Conservation (phyloP, 2,888 invertebrate genomes). For the Colostygia pectinataria region DNA sequence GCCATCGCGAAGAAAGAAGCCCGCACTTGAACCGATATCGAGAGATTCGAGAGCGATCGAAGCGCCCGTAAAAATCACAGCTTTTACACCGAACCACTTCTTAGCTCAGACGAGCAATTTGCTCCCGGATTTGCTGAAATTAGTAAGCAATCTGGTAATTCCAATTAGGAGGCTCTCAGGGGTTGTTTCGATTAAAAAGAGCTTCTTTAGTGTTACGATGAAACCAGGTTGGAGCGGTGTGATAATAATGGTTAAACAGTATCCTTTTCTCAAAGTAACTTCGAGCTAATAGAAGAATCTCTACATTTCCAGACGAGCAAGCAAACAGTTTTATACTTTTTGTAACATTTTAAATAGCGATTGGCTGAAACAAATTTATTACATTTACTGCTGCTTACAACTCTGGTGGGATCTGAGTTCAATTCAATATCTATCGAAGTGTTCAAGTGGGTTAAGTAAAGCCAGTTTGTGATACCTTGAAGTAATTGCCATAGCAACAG, state of each 20-base stretch:
- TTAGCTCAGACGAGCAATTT: constrained; percentile 54
- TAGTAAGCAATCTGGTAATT: constrained; percentile 52
- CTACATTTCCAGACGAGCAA: constrained; percentile 1
- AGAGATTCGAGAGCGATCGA: constrained; percentile 47
- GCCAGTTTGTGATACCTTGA: neutral
- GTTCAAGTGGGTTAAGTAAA: neutral
- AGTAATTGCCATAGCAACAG: neutral
- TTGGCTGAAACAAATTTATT: no score
- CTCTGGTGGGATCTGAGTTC: neutral
- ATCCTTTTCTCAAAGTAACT: constrained; percentile 7
- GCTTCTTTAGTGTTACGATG: constrained; percentile 36
- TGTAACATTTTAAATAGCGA: neutral
- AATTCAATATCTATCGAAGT: neutral
- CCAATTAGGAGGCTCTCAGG: constrained; percentile 48
- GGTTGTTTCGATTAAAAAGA: constrained; percentile 41
- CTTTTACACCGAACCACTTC: constrained; percentile 55
- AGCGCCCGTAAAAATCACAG: constrained; percentile 66
- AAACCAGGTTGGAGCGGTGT: constrained; percentile 26
- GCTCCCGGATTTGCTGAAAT: constrained; percentile 56
- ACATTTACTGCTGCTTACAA: neutral
- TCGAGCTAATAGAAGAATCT: neutral
- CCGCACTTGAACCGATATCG: constrained; percentile 60
- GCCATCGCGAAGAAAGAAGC: constrained; percentile 71
- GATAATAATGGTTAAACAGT: constrained; percentile 29
- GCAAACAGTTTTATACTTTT: neutral